These are phyloP conservation scores for Acleris cristana DNA, from an alignment of 2,888 invertebrate species.

Conservation along the genomic window DNA sequence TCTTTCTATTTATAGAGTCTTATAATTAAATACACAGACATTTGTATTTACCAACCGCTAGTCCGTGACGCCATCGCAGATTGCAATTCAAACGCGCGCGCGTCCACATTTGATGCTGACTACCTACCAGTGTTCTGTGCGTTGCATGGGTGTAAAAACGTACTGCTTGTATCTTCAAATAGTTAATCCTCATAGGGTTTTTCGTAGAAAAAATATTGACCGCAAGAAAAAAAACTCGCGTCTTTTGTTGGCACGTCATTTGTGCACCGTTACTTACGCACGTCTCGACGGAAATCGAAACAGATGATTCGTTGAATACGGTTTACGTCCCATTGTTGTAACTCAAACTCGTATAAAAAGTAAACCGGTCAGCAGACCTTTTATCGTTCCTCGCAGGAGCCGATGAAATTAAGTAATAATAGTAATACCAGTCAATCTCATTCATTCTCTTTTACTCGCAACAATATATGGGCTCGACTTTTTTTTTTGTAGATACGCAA, in stretches of 20 bases:
- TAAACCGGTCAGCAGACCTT: slow-evolving; percentile 79
- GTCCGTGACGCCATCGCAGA: slow-evolving; percentile 54
- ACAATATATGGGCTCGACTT: slow-evolving; percentile 75
- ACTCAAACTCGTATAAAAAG: slow-evolving; percentile 76
- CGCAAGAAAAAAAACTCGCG: background rate
- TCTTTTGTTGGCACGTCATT: slow-evolving; percentile 13
- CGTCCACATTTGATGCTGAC: slow-evolving; percentile 44
- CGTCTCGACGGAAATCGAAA: slow-evolving; percentile 64
- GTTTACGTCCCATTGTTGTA: slow-evolving; percentile 80
- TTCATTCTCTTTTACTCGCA: slow-evolving; percentile 79
- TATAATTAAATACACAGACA: slow-evolving; percentile 77
- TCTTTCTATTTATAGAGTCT: slow-evolving; percentile 76
- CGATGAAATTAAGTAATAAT: slow-evolving; percentile 78
- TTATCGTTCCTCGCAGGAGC: slow-evolving; percentile 77
- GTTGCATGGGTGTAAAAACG: slow-evolving; percentile 3
- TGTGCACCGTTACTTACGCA: slow-evolving; percentile 52
- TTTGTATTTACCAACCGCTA: slow-evolving; percentile 70
- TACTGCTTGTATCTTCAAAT: background rate
- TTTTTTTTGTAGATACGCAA: slow-evolving; percentile 80
- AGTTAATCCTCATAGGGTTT: no score
- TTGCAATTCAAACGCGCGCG: slow-evolving; percentile 49
- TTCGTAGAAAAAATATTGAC: background rate
- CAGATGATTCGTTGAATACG: slow-evolving; percentile 77
- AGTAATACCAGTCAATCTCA: slow-evolving; percentile 80
- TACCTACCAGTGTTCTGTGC: slow-evolving; percentile 7